Evolutionary conservation across 2,113 vertebrate species (phyloP), one percentile per base, ranked within the genome.

Genomic region (Nicator chloris): DNA sequence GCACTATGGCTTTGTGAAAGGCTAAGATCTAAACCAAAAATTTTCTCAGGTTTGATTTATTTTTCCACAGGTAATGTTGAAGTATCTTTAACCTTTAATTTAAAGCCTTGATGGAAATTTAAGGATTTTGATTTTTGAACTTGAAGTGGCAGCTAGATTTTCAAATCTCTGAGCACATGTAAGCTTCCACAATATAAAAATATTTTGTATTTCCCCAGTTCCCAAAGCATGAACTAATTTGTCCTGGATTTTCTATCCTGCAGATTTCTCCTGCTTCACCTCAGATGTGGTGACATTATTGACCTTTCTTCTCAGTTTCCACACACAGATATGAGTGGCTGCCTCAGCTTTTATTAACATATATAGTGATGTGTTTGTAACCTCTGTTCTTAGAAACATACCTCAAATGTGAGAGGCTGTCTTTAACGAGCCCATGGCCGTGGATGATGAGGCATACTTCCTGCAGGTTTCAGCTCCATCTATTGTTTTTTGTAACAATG

Each of bases 401-500:
- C 47, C 42, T 66, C 9, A 80, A 63, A 77, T 80, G 16, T 42
- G 39, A 87, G 61, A 91, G 39, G 33, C 57, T 66, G 26, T 70
- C 35, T 77, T 76, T 73, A 91, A 95, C 0, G 0, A 90, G 59
- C n/a, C 45, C 0, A 9, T 72, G 89, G 45, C 42, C 45, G 3
- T n/a, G 51, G 59, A 63, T 59, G 93, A 95, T 96, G 92, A 95
- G 70, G 26, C 27, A 47, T 54, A 76, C 19, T 93, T 96, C 92
- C 94, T 92, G 87, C 10, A 70, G 40, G 37, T 89, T 89, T 85
- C 59, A 87, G 60, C 45, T 92, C 44, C 71, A 51, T 56, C 59
- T 75, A 90, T 94, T 96, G 79, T 82, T 90, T 96, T 91, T 82
- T 2, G 1, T 78, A 94, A 95, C 91, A 96, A 94, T 90, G 49